Evolutionary conservation across 2,797 vertebrate species (phyloP).

Genomic region (Fistularia commersonii): DNA sequence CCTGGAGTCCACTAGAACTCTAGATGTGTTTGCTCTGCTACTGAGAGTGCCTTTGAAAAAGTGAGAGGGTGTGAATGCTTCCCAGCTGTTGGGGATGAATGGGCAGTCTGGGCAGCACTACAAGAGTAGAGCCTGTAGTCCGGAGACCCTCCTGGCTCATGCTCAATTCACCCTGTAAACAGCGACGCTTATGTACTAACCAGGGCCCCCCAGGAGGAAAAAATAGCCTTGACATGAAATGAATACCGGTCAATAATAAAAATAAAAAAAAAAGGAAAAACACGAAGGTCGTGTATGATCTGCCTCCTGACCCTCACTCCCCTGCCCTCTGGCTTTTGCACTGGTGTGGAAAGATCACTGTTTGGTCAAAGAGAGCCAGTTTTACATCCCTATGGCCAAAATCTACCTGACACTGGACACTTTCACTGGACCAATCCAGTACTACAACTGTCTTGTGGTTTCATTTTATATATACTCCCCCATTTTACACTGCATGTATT

Average conservation of each 20-base stretch:
- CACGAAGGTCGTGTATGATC: slow-evolving; percentile 51
- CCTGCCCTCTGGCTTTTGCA: slow-evolving; percentile 17
- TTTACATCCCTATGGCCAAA: no score
- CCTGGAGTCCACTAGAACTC: slow-evolving; percentile 2
- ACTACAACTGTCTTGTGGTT: not conserved
- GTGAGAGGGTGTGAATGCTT: slow-evolving; percentile 54
- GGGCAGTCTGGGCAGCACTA: slow-evolving; percentile 56
- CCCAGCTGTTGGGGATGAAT: slow-evolving; percentile 65
- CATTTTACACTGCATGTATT: not conserved
- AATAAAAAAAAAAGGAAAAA: slow-evolving; percentile 11
- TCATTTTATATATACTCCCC: no score
- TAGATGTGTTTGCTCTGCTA: slow-evolving; percentile 14
- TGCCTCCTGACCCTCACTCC: slow-evolving; percentile 47
- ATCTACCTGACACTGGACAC: no score
- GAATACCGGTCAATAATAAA: slow-evolving; percentile 38
- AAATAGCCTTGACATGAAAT: slow-evolving; percentile 64
- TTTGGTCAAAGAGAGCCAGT: no score
- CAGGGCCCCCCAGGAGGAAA: slow-evolving; percentile 40
- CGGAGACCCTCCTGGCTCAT: slow-evolving; percentile 54
- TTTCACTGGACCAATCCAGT: no score
- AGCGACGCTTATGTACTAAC: slow-evolving; percentile 61
- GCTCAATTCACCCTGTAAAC: slow-evolving; percentile 64
- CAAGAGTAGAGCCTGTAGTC: slow-evolving; percentile 30
- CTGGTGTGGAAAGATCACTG: slow-evolving; percentile 12
- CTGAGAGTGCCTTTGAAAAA: slow-evolving; percentile 60